A percentile compares a stretch with the other conserved stretches of the same genome.
phyloP scores from a whole-genome alignment of 2,888 invertebrate species.

The Cremastinae sp. region DNA sequence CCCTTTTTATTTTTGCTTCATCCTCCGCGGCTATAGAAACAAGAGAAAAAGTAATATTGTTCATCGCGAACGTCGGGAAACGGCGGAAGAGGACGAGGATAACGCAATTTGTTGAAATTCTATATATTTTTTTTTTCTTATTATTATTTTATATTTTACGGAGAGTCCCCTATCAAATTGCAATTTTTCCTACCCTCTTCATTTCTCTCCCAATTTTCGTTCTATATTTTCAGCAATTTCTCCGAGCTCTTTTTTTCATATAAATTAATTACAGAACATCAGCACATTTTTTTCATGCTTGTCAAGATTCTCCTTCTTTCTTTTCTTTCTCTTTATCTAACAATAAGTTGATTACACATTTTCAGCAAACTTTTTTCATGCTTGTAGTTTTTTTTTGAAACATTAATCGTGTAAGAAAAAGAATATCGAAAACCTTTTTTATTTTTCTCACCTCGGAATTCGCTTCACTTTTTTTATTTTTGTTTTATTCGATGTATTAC shows the following conservation, averaged over 20 bases:
- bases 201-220: not conserved
- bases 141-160: too few relatives aligned
- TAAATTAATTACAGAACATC: conserved; percentile 16
- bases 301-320: not conserved
- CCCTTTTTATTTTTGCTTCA: conserved; percentile 40
- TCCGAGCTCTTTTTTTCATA: conserved; percentile 13
- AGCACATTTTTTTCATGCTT: not conserved
- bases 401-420: too few relatives aligned
- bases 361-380: too few relatives aligned
- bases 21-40: conserved; percentile 43
- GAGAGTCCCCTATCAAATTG: too few relatives aligned
- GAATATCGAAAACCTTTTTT: not conserved
- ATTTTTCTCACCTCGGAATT: too few relatives aligned
- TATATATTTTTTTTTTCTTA: conserved; percentile 44
- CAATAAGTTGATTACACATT: too few relatives aligned
- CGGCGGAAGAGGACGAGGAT: conserved; percentile 49
- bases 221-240: conserved; percentile 13
- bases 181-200: conserved; percentile 18
- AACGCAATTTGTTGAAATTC: conserved; percentile 57
- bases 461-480: not conserved
- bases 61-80: conserved; percentile 53
- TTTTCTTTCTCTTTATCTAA: too few relatives aligned
- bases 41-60: conserved; percentile 60
- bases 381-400: too few relatives aligned
- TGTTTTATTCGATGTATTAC: conserved; percentile 39